Base-by-base conservation (phyloP, 2,113 vertebrate genomes). In the Aspidoscelis tigris region DNA sequence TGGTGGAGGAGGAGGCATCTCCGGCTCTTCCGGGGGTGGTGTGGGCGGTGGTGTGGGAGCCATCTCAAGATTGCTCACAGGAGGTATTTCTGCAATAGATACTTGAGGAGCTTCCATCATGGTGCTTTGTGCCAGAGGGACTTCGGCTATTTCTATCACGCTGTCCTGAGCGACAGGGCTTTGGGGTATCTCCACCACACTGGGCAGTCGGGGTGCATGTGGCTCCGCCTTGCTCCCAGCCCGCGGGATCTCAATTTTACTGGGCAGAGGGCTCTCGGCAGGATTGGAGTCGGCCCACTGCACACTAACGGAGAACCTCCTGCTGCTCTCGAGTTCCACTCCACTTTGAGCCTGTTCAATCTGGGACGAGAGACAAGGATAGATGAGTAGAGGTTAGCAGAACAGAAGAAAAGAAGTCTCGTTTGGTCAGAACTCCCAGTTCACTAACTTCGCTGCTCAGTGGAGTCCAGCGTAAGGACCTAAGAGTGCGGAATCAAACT, bases 231-330 rank as follows among this genome's bases (percentile, higher is more conserved):
- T 61, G 58, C 14, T 61, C 14, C 18, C 58, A 61, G 18, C 4
- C 58, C 58, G 12, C 5, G 69, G 69, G 12, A 70, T 39, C 69
- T 39, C 69, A 18, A 18, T 2, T 70, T 6, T 39, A 14, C 12
- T 16, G 69, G 12, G 10, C n/a, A 16, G n/a, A 18, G 16, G 2
- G 3, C 43, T 12, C 9, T 11, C 20, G 4, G 3, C 0, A 4
- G 47, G 50, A 22, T 39, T 4, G 18, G 33, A 3, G 10, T 10
- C 8, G 0, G 87, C 93, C 96, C 96, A 97, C 74, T 94, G 95
- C 0, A 72, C 90, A 95, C 96, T 97, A 16, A 92, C 91, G 76
- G 95, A 92, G 2, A 92, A 92, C 81, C 96, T 89, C 18, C 58
- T 61, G 58, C 86, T 91, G 22, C 94, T 0, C 0, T 1, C 9